A percentile compares a stretch with the other conserved stretches of the same genome.
Evolutionary conservation across 2,113 vertebrate species (phyloP).

Genomic region (Haemorhous mexicanus): DNA sequence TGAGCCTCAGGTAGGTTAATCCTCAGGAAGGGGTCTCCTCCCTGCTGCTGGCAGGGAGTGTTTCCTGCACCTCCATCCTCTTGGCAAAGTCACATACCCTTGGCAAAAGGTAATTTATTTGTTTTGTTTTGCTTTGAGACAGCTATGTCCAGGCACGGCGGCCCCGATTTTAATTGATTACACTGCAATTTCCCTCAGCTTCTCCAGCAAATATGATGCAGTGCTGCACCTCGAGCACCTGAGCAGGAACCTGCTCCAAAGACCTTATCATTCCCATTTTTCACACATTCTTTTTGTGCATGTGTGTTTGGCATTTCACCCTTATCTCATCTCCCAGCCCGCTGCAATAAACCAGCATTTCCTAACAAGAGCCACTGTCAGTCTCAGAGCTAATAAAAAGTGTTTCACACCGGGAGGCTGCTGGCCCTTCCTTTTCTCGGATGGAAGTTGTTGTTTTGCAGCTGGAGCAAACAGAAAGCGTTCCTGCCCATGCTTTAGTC

Average conservation of each 20-base stretch:
- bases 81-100: neutral
- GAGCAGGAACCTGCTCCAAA: neutral
- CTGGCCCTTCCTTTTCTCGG: neutral
- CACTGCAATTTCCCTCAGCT: conserved; percentile 24
- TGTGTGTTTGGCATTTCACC: neutral
- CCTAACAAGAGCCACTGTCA: neutral
- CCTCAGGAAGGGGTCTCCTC: neutral
- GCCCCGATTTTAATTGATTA: conserved; percentile 46
- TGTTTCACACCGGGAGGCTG: neutral
- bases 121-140: neutral
- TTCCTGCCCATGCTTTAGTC: neutral
- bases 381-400: conserved; percentile 16
- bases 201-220: neutral
- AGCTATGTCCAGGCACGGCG: neutral
- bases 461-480: neutral
- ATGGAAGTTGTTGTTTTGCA: conserved; percentile 24
- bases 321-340: conserved; percentile 41
- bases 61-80: neutral
- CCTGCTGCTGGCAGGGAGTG: neutral
- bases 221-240: neutral
- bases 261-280: conserved; percentile 9
- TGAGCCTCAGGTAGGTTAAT: rapidly evolving
- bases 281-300: neutral
- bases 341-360: neutral
- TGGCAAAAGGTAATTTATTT: neutral